Evolutionary conservation across 2,113 vertebrate species (phyloP).

Genomic region (Phalacrocorax pelagicus): DNA sequence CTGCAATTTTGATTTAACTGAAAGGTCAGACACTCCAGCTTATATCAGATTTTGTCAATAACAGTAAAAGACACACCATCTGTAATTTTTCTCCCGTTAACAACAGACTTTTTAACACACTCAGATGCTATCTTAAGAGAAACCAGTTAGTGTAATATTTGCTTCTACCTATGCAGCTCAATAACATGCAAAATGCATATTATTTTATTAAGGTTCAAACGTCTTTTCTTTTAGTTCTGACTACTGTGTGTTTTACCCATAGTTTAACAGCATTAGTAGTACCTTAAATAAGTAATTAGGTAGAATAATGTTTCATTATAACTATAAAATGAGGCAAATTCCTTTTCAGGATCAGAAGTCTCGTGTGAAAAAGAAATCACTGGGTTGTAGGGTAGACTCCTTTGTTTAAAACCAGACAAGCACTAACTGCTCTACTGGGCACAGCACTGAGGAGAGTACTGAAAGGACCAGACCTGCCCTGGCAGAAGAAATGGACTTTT

Average conservation of each 20-base stretch:
- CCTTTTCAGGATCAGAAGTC: not conserved
- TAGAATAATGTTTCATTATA: not conserved
- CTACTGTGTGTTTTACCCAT: not conserved
- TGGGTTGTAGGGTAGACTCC: not conserved
- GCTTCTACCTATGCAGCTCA: not conserved
- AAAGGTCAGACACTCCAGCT: not conserved
- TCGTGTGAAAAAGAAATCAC: not conserved
- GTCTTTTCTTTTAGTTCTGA: not conserved
- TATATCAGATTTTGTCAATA: not conserved
- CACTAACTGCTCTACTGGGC: not conserved
- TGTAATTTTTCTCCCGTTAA: not conserved
- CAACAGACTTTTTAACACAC: not conserved
- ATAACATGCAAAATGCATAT: not conserved
- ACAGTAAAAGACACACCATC: not conserved
- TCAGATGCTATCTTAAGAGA: not conserved
- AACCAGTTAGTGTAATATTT: not conserved
- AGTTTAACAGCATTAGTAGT: not conserved
- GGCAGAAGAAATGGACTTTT: not conserved
- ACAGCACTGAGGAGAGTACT: not conserved
- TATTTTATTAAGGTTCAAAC: not conserved
- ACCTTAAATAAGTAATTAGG: not conserved
- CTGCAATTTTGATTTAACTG: not conserved
- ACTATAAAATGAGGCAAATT: not conserved
- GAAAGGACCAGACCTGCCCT: not conserved
- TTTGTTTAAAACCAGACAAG: not conserved